Evolutionary conservation across 2,113 vertebrate genomes (phyloP), one percentile per base, ranked within the genome.

Genomic region (Pandion haliaetus): DNA sequence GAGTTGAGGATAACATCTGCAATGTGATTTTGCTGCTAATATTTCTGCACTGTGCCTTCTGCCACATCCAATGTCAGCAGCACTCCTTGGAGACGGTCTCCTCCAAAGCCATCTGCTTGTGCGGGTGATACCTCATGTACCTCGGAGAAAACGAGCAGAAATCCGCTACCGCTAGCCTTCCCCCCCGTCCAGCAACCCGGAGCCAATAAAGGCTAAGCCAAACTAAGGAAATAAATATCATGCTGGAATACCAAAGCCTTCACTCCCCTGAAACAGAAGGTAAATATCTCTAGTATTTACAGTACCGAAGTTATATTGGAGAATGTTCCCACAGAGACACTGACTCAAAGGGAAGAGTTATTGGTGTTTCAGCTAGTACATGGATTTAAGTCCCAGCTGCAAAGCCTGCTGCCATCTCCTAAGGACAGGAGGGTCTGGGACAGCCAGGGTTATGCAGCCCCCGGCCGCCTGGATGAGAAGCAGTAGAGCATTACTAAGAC

Each of bases 241-340:
- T 9, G 58, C 50, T 70, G 78, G 73, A 94, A 93, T 82, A 87
- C 49, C 78, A 87, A 93, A 95, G 78, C 72, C 50, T 66, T 96
- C 54, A 7, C 20, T 96, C 55, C 45, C 45, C 74, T 91, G 97
- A 66, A 90, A 52, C 16, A 77, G 74, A 96, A 91, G 88, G 96
- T 91, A 97, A 97, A 96, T 94, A 96, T 85, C 93, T 93, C 54
- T 62, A 82, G 38, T 66, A 93, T 96, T 97, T 97, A 92, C 97
- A 95, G 50, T 95, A 71, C 93, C 47, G 34, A 58, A 92, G 79
- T 62, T 90, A 76, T 91, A 95, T 88, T 91, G 81, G 72, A 92
- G 65, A 92, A 59, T 0, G 2, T 21, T 79, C 49, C 80, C 66
- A 38, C 40, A 66, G 89, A 94, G 85, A 84, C 62, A 12, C 45